These are phyloP conservation scores for Urocitellus parryii DNA, from an alignment of 2,113 vertebrate genomes.

Conservation along the genomic window DNA sequence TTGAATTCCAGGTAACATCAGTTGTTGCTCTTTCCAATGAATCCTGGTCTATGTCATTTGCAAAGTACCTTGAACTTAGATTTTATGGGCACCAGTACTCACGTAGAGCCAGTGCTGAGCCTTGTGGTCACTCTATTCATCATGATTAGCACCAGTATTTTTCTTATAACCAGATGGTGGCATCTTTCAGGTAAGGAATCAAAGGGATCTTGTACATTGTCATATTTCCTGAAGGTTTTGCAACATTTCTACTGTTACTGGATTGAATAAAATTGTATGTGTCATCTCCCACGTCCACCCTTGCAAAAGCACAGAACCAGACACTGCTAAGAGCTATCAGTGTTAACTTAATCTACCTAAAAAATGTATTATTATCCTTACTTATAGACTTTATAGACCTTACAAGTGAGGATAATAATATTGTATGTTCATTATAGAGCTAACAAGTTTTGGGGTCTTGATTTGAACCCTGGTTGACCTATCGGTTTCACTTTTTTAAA, in stretches of 20 bases:
- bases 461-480: not conserved
- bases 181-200: slow-evolving; percentile 95
- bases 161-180: slow-evolving; percentile 99
- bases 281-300: not conserved
- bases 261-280: not conserved
- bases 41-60: slow-evolving; percentile 99
- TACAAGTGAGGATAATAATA: not conserved
- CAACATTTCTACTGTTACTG: not conserved
- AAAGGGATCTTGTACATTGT: not conserved
- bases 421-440: not conserved
- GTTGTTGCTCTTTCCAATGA: slow-evolving; percentile 98
- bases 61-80: slow-evolving; percentile 97
- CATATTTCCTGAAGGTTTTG: not conserved
- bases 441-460: not conserved
- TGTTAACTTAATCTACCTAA: not conserved
- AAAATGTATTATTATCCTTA: not conserved
- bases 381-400: not conserved
- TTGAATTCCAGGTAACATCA: slow-evolving; percentile 93
- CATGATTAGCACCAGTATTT: slow-evolving; percentile 99
- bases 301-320: not conserved
- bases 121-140: slow-evolving; percentile 98
- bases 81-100: slow-evolving; percentile 98
- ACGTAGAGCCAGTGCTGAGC: slow-evolving; percentile 96
- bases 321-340: not conserved
- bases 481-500: not conserved